phyloP scores from a whole-genome alignment of 2,888 invertebrate species.

The Caprella mutica region DNA sequence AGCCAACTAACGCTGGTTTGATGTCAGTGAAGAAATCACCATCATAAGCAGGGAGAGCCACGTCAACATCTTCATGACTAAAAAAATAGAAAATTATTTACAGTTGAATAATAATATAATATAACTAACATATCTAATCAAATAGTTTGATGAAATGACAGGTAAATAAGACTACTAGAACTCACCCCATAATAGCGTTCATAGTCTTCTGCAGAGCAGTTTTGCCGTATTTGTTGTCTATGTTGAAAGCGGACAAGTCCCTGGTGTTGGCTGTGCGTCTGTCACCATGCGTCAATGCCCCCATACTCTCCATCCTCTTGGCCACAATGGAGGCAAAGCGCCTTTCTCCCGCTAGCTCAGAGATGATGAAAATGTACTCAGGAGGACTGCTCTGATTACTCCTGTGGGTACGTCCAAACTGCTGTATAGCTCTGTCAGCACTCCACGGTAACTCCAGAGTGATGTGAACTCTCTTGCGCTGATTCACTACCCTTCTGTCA shows the following conservation, averaged over 20 bases:
- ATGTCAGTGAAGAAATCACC: conserved; percentile 90
- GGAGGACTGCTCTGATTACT: conserved; percentile 98
- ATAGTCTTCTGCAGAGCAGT: conserved; percentile 87
- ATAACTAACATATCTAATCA: no score
- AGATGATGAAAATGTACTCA: conserved; percentile 96
- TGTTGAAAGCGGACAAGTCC: conserved; percentile 94
- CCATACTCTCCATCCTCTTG: conserved; percentile 85
- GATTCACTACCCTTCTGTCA: conserved; percentile 85
- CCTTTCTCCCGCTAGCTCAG: conserved; percentile 93
- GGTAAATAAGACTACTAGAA: no score
- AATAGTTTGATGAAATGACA: no score
- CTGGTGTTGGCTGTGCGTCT: conserved; percentile 91
- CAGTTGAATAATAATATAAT: no score
- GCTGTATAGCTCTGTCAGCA: conserved; percentile 96
- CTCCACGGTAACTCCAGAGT: conserved; percentile 98
- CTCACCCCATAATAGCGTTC: conserved; percentile 88
- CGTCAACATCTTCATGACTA: conserved; percentile 69
- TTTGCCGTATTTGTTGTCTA: conserved; percentile 96
- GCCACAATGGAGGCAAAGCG: conserved; percentile 95
- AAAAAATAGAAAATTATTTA: no score
- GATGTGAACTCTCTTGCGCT: conserved; percentile 90
- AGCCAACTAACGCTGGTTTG: conserved; percentile 85
- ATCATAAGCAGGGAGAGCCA: conserved; percentile 74
- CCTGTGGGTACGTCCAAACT: conserved; percentile 92
- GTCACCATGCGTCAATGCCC: conserved; percentile 97